phyloP scores from a whole-genome alignment of 2,113 vertebrate species.

The Sorex araneus region DNA sequence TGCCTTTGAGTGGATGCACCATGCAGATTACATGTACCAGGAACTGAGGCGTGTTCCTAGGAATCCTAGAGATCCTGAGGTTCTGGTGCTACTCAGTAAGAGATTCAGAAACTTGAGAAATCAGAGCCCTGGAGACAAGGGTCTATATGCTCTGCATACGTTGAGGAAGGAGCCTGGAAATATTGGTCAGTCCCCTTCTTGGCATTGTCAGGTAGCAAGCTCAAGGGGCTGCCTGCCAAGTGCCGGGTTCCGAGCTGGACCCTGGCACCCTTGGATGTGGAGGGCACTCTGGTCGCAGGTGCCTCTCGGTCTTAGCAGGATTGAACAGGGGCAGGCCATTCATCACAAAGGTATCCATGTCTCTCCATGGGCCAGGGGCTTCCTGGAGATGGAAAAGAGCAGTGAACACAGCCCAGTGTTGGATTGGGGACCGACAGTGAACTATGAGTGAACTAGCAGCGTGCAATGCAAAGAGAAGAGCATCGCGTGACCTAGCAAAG shows the following conservation, averaged over 20 bases:
- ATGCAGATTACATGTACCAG: neutral
- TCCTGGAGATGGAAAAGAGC: neutral
- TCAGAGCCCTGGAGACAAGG: neutral
- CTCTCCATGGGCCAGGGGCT: neutral
- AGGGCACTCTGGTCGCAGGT: neutral
- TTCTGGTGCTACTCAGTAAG: neutral
- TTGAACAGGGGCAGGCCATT: neutral
- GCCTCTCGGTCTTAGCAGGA: neutral
- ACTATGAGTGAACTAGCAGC: neutral
- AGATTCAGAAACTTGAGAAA: neutral
- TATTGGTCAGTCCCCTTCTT: too few relatives aligned
- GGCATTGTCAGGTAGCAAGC: neutral
- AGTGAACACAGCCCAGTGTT: rapidly evolving
- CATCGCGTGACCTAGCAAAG: neutral
- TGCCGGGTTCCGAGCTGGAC: too few relatives aligned
- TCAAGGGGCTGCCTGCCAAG: neutral
- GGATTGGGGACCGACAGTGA: neutral
- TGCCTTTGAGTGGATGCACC: neutral
- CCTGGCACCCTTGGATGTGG: too few relatives aligned
- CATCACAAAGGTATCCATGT: neutral
- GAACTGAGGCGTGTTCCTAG: neutral
- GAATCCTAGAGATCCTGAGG: neutral
- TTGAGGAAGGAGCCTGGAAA: neutral
- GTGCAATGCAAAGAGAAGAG: neutral
- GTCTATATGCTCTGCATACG: rapidly evolving